Percentiles rank a stretch among this genome's conserved stretches.
These are phyloP conservation scores for Adela reaumurella DNA, from an alignment of 2,888 invertebrate species.

Conservation along the genomic window DNA sequence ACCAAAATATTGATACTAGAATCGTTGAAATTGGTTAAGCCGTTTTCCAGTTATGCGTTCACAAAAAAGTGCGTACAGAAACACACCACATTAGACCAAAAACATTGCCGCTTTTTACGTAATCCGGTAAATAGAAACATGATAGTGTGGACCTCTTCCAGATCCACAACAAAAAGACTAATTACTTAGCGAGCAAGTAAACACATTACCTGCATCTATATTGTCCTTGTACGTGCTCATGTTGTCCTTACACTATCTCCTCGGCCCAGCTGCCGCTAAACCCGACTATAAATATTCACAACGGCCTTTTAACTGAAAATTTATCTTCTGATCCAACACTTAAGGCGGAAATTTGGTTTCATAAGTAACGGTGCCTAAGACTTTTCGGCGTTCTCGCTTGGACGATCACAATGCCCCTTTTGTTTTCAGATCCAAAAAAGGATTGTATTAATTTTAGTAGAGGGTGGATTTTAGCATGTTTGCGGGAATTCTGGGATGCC, in stretches of 20 bases:
- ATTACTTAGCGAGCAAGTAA: not conserved
- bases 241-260: constrained; percentile 37
- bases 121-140: too few relatives aligned
- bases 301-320: not conserved
- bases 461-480: not conserved
- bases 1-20: too few relatives aligned
- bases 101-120: too few relatives aligned
- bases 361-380: not conserved
- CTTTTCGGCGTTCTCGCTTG: not conserved
- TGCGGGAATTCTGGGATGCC: too few relatives aligned
- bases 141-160: too few relatives aligned
- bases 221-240: constrained; percentile 27
- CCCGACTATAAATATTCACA: not conserved
- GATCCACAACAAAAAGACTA: not conserved
- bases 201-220: not conserved
- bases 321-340: not conserved
- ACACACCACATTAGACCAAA: too few relatives aligned
- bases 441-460: not conserved
- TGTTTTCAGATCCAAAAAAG: not conserved
- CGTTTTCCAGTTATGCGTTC: too few relatives aligned
- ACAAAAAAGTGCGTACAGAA: too few relatives aligned
- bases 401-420: not conserved
- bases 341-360: not conserved
- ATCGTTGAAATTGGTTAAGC: too few relatives aligned
- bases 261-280: constrained; percentile 24